Evolutionary conservation across 2,113 vertebrate genomes (phyloP).

Genomic region (Lota lota): DNA sequence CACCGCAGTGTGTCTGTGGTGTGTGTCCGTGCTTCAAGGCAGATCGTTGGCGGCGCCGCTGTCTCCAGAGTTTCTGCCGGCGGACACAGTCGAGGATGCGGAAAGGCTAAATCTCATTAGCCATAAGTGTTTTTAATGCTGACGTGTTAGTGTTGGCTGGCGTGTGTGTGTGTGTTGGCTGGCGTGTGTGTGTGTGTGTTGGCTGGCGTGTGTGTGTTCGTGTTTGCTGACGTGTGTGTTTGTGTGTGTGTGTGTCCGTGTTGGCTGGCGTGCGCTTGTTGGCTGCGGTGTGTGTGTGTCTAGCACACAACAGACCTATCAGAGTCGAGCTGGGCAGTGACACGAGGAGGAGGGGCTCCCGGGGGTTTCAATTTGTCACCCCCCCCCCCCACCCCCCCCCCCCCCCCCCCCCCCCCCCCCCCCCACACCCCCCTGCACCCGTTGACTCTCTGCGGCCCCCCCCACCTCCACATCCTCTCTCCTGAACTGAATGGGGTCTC

Average conservation of each 20-base stretch:
- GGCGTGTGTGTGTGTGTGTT: conserved; percentile 16
- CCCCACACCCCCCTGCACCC: conserved; percentile 7
- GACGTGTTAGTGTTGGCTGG: conserved; percentile 28
- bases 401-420: conserved; percentile 24
- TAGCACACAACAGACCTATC: too few species aligned
- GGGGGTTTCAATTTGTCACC: conserved; percentile 67
- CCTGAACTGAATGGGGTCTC: conserved; percentile 38
- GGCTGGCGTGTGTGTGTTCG: conserved; percentile 10
- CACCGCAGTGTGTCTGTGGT: conserved; percentile 25
- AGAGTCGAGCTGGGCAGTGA: too few species aligned
- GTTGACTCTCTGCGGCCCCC: conserved; percentile 33
- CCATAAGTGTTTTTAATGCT: conserved; percentile 50
- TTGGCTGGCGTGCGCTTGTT: not conserved
- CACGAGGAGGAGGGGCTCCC: conserved; percentile 43
- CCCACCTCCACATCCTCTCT: too few species aligned
- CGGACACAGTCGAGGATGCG: conserved; percentile 47
- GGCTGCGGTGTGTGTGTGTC: too few species aligned
- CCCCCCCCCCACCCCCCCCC: not conserved
- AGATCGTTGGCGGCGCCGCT: conserved; percentile 32
- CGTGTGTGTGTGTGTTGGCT: conserved; percentile 24
- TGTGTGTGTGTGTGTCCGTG: conserved; percentile 16
- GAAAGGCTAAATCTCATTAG: conserved; percentile 60
- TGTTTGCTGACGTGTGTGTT: conserved; percentile 18
- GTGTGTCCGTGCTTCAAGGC: conserved; percentile 40
- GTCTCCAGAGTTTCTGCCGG: conserved; percentile 46